Percentiles rank a stretch among this genome's conserved stretches.
Conservation (phyloP, 2,888 invertebrate species). For the Nycteola revayana region DNA sequence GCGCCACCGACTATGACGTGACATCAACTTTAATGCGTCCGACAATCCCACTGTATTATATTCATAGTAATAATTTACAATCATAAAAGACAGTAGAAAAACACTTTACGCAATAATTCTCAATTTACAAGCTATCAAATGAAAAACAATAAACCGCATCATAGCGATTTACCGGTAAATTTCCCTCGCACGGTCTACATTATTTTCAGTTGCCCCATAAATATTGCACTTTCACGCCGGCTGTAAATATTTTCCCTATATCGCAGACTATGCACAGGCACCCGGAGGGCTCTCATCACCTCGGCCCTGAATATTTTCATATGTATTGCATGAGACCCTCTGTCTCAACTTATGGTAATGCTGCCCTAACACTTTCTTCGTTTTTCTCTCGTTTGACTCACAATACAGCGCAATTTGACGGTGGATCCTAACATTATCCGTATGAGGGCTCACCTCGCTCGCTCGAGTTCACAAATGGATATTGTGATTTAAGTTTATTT, state of each 20-base stretch:
- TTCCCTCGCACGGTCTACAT: conserved; percentile 45
- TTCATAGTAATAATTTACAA: conserved; percentile 10
- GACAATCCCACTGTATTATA: conserved; percentile 6
- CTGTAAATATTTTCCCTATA: conserved; percentile 76
- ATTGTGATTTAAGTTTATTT: conserved; percentile 64
- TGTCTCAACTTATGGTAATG: conserved; percentile 81
- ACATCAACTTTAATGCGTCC: conserved; percentile 5
- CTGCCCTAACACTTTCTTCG: conserved; percentile 75
- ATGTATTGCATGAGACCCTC: conserved; percentile 68
- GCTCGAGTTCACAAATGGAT: conserved; percentile 55
- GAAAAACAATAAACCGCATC: conserved; percentile 60
- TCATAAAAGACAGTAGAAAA: conserved; percentile 8
- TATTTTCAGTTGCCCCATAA: conserved; percentile 63
- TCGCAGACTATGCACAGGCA: conserved; percentile 69
- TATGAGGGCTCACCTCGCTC: conserved; percentile 55
- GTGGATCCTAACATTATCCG: conserved; percentile 67
- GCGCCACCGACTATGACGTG: conserved; percentile 13
- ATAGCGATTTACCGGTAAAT: conserved; percentile 35
- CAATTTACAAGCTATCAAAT: conserved; percentile 50
- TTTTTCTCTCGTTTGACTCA: conserved; percentile 77
- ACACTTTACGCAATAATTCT: conserved; percentile 39
- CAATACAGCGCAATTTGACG: conserved; percentile 78
- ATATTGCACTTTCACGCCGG: conserved; percentile 64
- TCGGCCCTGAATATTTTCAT: conserved; percentile 77
- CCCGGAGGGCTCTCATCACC: conserved; percentile 74